phyloP scores from a whole-genome alignment of 2,888 invertebrate genomes.

The Clitarchus hookeri region DNA sequence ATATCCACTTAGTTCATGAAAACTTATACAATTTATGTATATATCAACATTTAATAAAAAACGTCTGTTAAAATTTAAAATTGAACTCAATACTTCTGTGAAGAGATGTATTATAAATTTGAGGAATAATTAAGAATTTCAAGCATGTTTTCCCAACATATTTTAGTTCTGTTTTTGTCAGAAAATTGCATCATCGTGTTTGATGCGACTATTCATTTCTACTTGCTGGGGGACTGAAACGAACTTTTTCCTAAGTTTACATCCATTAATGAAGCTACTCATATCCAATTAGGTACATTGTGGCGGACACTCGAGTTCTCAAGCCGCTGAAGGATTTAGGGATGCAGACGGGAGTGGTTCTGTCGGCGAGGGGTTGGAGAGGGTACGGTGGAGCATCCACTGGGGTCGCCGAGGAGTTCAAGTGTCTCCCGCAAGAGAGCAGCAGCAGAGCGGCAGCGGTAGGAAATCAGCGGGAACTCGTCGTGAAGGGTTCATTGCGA shows the following conservation, averaged over 20 bases:
- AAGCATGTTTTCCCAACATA: too few relatives aligned
- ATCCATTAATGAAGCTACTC: background rate
- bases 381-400: background rate
- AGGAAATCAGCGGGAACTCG: constrained; percentile 19
- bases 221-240: background rate
- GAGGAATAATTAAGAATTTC: too few relatives aligned
- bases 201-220: too few relatives aligned
- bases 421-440: constrained; percentile 6
- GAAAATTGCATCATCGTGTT: too few relatives aligned
- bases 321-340: background rate
- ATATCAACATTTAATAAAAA: too few relatives aligned
- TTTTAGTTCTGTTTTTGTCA: too few relatives aligned
- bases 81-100: too few relatives aligned
- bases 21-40: too few relatives aligned
- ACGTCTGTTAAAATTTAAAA: too few relatives aligned
- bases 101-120: too few relatives aligned
- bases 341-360: background rate
- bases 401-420: background rate
- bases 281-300: background rate
- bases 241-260: background rate
- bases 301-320: background rate
- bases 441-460: background rate
- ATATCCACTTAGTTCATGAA: too few relatives aligned
- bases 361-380: background rate
- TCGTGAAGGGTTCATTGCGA: constrained; percentile 19